Evolutionary conservation across 2,113 vertebrate genomes (phyloP).

Genomic region (Delphinus delphis): DNA sequence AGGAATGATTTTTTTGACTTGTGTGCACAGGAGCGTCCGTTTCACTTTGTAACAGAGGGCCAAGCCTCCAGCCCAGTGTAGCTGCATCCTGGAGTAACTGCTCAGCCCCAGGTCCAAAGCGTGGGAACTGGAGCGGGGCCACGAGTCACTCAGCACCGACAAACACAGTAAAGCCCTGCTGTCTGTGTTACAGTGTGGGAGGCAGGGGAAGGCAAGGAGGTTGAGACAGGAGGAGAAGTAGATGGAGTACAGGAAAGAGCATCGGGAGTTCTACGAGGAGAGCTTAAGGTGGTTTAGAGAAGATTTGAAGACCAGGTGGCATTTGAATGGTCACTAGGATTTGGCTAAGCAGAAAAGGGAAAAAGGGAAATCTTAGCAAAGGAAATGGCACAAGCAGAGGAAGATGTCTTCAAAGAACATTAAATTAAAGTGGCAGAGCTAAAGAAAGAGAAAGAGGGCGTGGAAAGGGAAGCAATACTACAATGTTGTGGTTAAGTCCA

Average conservation of each 20-base stretch:
- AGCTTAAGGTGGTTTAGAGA: neutral
- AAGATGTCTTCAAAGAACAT: slow-evolving; percentile 1
- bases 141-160: slow-evolving; percentile 19
- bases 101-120: neutral
- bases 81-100: neutral
- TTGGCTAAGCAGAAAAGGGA: slow-evolving; percentile 9
- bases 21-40: neutral
- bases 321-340: slow-evolving; percentile 9
- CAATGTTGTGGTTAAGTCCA: neutral
- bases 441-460: neutral
- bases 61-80: neutral
- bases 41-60: neutral
- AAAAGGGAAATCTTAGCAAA: neutral
- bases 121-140: slow-evolving; percentile 31
- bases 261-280: slow-evolving; percentile 2
- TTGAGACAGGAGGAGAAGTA: slow-evolving; percentile 1
- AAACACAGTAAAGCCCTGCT: neutral
- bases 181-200: neutral
- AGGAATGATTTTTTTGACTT: neutral
- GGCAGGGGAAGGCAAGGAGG: neutral
- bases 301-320: neutral
- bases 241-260: neutral
- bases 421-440: neutral
- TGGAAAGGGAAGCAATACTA: neutral
- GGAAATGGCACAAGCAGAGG: neutral